A percentile compares a stretch with the other conserved stretches of the same genome.
Conservation (phyloP, 2,888 invertebrate species). For the Fragum sueziense region DNA sequence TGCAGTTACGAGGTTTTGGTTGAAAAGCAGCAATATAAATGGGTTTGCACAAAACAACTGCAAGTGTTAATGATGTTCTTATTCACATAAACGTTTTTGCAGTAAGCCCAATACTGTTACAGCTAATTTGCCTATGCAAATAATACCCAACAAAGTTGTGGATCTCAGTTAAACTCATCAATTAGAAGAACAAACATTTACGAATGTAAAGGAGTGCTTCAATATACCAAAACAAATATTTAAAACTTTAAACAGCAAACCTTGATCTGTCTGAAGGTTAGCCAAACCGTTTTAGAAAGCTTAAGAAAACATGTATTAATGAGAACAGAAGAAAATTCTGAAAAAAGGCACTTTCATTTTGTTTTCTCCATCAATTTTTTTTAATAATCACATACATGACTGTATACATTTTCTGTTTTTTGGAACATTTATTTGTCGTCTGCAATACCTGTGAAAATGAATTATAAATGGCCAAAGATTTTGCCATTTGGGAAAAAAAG, state of each 20-base stretch:
- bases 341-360: background rate
- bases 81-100: too few relatives aligned
- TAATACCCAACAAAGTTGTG: background rate
- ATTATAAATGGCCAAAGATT: background rate
- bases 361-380: background rate
- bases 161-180: constrained; percentile 3
- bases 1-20: too few relatives aligned
- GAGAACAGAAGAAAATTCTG: background rate
- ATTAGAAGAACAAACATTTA: constrained; percentile 11
- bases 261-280: background rate
- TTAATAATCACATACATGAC: too few relatives aligned
- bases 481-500: background rate
- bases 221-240: constrained; percentile 3
- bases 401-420: too few relatives aligned
- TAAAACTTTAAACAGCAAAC: background rate
- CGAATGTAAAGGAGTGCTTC: background rate
- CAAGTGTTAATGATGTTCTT: too few relatives aligned
- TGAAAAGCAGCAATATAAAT: too few relatives aligned
- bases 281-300: background rate
- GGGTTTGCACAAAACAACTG: too few relatives aligned
- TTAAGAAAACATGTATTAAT: background rate
- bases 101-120: background rate
- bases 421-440: background rate
- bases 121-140: background rate
- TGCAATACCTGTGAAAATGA: background rate